Evolutionary conservation across 2,797 vertebrate genomes (phyloP).

Genomic region (Hydrolagus colliei): DNA sequence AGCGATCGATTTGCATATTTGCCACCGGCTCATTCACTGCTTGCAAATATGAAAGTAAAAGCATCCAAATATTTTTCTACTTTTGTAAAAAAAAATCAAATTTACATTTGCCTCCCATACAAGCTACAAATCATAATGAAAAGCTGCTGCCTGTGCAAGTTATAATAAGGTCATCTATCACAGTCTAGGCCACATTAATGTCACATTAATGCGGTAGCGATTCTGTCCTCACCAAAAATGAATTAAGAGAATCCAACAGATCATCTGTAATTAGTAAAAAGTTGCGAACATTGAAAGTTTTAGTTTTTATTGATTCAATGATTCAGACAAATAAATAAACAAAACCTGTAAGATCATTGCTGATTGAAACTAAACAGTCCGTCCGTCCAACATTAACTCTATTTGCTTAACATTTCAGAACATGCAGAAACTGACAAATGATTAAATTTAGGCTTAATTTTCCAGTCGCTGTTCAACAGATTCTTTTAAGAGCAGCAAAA

Average conservation of each 20-base stretch:
- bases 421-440: no score
- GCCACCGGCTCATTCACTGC: neutral
- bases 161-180: constrained; percentile 38
- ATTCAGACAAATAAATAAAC: constrained; percentile 38
- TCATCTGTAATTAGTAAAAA: constrained; percentile 42
- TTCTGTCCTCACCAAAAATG: constrained; percentile 38
- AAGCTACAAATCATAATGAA: constrained; percentile 39
- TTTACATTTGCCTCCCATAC: constrained; percentile 11
- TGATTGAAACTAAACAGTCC: constrained; percentile 24
- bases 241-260: constrained; percentile 39
- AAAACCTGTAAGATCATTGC: constrained; percentile 21
- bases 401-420: no score
- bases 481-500: no score
- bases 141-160: constrained; percentile 37
- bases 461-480: no score
- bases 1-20: no score
- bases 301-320: constrained; percentile 36
- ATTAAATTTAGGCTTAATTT: no score
- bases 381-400: no score
- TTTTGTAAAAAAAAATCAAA: neutral
- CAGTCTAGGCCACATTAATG: constrained; percentile 37
- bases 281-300: constrained; percentile 38
- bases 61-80: neutral
- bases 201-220: constrained; percentile 34
- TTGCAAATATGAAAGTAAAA: neutral